Evolutionary conservation across 2,888 invertebrate species (phyloP).

Genomic region (Lithophane ornitopus): DNA sequence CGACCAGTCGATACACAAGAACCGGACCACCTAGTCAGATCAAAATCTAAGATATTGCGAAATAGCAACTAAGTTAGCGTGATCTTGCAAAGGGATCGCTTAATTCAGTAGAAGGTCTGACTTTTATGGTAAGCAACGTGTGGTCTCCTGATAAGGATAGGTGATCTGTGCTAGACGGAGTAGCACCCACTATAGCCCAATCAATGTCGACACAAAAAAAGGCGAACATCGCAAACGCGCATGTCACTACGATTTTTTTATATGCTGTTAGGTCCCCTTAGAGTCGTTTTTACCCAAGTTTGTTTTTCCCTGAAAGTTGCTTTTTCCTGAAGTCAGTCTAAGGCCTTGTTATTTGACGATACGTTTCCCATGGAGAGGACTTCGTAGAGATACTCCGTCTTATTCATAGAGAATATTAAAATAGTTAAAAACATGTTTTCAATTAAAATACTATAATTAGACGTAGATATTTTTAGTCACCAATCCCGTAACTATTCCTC

Average conservation of each 20-base stretch:
- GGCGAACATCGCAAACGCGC: no score
- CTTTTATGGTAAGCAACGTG: constrained; percentile 42
- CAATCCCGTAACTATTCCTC: no score
- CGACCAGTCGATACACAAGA: constrained; percentile 49
- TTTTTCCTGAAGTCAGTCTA: neutral
- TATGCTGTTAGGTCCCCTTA: no score
- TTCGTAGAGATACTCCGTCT: no score
- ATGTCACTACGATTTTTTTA: no score
- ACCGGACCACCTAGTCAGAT: constrained; percentile 66
- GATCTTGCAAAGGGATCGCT: constrained; percentile 56
- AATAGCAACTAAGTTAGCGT: constrained; percentile 58
- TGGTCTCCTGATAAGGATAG: constrained; percentile 35
- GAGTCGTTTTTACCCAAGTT: no score
- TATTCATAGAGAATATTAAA: neutral
- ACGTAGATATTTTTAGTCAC: no score
- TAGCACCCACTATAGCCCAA: neutral
- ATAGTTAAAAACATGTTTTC: no score
- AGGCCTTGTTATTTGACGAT: neutral
- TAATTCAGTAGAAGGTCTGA: constrained; percentile 44
- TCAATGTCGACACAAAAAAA: no score
- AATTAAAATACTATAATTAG: no score
- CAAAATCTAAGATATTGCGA: constrained; percentile 59
- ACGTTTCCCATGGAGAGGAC: neutral
- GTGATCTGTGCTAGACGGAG: neutral
- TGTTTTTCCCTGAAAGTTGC: neutral